These are phyloP conservation scores for Meandrina meandrites DNA, from an alignment of 92 coral and sea anemone genomes.

Conservation along the genomic window DNA sequence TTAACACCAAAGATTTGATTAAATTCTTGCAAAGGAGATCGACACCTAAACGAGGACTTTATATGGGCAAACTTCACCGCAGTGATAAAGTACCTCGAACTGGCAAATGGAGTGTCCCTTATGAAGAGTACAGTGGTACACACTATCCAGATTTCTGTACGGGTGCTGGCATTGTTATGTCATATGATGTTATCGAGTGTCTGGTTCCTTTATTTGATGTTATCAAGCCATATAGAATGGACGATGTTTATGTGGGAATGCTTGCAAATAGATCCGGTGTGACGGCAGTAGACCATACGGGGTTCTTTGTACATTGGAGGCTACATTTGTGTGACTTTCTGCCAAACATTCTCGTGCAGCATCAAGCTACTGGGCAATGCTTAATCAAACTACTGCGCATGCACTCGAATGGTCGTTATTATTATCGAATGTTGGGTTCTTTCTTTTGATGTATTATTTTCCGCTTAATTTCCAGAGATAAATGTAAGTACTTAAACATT, in stretches of 20 bases:
- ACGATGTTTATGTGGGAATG: constrained; percentile 6
- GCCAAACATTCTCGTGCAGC: constrained; percentile 5
- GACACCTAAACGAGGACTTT: not conserved
- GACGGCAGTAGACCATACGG: not conserved
- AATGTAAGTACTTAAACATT: not conserved
- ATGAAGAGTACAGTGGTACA: not conserved
- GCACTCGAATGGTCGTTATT: not conserved
- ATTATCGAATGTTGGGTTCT: not conserved
- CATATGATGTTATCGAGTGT: not conserved
- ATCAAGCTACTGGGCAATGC: constrained; percentile 11
- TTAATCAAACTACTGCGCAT: not conserved
- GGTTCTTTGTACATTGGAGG: not conserved
- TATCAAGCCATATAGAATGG: not conserved
- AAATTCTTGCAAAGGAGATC: not conserved
- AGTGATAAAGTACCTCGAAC: not conserved
- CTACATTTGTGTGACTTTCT: not conserved
- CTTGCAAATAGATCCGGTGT: not conserved
- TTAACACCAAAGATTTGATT: constrained; percentile 8
- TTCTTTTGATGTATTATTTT: not conserved
- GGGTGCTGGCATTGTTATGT: constrained; percentile 13
- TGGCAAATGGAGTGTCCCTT: not conserved
- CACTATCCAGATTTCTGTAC: constrained; percentile 4
- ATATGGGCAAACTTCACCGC: not conserved
- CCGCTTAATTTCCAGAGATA: not conserved
- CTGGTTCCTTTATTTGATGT: constrained; percentile 1